These are phyloP conservation scores for Archegozetes longisetosus DNA, from an alignment of 1,140 invertebrate species.

Conservation along the genomic window DNA sequence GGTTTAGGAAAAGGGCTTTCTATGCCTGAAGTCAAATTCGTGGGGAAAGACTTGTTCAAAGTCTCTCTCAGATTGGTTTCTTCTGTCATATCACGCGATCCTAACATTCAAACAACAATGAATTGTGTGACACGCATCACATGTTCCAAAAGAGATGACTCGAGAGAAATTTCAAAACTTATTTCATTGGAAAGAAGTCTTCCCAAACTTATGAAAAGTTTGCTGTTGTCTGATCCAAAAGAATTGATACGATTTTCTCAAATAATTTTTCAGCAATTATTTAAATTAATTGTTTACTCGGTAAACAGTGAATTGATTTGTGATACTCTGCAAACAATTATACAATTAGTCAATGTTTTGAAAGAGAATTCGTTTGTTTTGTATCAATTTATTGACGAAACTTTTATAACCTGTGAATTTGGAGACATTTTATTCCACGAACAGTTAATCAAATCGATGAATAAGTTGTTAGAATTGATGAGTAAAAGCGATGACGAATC, in stretches of 20 bases:
- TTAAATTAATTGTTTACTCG: conserved; percentile 2
- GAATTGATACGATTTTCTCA: conserved; percentile 9
- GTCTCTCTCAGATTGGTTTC: conserved; percentile 66
- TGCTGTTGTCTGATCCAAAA: background rate
- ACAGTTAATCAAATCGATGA: background rate
- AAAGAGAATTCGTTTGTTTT: background rate
- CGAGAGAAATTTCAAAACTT: background rate
- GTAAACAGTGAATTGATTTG: conserved; percentile 1
- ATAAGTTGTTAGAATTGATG: background rate
- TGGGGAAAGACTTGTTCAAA: conserved; percentile 68
- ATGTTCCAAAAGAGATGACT: background rate
- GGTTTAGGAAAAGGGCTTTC: conserved; percentile 55
- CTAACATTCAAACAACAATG: background rate
- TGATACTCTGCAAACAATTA: background rate
- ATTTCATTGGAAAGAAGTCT: conserved; percentile 3
- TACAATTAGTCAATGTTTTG: background rate
- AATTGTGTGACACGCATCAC: conserved; percentile 1
- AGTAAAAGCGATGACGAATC: background rate
- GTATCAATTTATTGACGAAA: background rate
- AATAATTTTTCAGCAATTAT: conserved; percentile 2
- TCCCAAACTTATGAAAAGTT: background rate
- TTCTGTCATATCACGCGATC: conserved; percentile 27
- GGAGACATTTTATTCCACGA: background rate
- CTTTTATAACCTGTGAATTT: background rate
- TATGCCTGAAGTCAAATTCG: conserved; percentile 77